Evolutionary conservation across 2,797 vertebrate species (phyloP).

Genomic region (Aeoliscus strigatus): DNA sequence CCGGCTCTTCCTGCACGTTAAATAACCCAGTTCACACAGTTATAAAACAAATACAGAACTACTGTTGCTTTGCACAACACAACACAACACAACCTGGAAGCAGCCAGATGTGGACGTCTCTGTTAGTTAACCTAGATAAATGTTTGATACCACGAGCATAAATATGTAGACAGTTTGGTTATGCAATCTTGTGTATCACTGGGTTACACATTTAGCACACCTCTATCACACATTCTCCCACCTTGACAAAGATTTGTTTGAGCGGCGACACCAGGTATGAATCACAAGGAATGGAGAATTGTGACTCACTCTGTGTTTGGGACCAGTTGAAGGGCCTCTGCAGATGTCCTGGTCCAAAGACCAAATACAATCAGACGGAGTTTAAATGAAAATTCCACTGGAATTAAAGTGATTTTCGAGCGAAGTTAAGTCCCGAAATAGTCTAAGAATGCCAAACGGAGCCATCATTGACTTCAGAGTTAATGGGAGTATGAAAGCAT

Average conservation of each 20-base stretch:
- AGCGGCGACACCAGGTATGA: neutral
- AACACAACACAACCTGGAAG: too few relatives aligned
- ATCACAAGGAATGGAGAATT: neutral
- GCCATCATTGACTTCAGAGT: conserved; percentile 22
- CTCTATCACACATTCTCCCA: neutral
- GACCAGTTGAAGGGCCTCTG: too few relatives aligned
- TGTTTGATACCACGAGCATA: conserved; percentile 4
- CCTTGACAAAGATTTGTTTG: neutral
- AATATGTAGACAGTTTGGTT: neutral
- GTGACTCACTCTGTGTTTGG: neutral
- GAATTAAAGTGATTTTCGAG: too few relatives aligned
- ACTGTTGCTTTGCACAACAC: conserved; percentile 9
- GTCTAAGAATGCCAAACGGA: conserved; percentile 18
- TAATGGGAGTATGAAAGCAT: conserved; percentile 4
- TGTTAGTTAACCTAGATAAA: conserved; percentile 9
- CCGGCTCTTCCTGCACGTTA: conserved; percentile 16
- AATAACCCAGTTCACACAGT: conserved; percentile 49
- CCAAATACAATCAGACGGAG: too few relatives aligned
- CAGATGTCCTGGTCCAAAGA: too few relatives aligned
- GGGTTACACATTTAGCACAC: neutral
- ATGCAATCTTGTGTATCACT: neutral
- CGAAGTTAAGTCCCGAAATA: too few relatives aligned
- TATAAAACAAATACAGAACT: conserved; percentile 2
- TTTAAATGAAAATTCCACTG: too few relatives aligned
- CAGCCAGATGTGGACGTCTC: conserved; percentile 11